Evolutionary conservation across 2,797 vertebrate genomes (phyloP).

Genomic region (Hydrophis major): DNA sequence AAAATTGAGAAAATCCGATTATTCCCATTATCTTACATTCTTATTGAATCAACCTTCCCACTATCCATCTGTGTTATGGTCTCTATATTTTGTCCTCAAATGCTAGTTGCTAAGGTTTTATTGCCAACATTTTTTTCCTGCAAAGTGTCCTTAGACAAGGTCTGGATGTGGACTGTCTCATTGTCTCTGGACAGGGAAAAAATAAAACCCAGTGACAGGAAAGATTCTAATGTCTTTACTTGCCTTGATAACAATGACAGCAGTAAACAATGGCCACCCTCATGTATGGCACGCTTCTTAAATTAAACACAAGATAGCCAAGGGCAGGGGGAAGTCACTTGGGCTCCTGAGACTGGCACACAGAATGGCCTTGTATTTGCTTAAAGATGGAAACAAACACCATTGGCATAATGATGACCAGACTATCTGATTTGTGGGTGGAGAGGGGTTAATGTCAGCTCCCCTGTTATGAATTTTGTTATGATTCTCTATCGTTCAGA

Average conservation of each 20-base stretch:
- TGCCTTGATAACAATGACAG: slow-evolving; percentile 68
- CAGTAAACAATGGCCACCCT: slow-evolving; percentile 66
- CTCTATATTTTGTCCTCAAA: not conserved
- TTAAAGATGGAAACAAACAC: slow-evolving; percentile 54
- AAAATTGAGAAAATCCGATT: not conserved
- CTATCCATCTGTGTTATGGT: not conserved
- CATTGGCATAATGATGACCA: slow-evolving; percentile 24
- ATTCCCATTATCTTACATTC: not conserved
- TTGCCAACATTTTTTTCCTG: slow-evolving; percentile 60
- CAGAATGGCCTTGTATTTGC: slow-evolving; percentile 45
- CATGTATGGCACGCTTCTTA: slow-evolving; percentile 63
- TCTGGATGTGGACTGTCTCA: slow-evolving; percentile 55
- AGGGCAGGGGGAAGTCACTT: slow-evolving; percentile 60
- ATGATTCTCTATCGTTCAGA: slow-evolving; percentile 20
- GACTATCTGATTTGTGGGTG: slow-evolving; percentile 7
- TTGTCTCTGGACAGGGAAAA: slow-evolving; percentile 59
- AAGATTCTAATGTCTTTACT: slow-evolving; percentile 66
- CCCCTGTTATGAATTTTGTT: slow-evolving; percentile 37
- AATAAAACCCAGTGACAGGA: slow-evolving; percentile 63
- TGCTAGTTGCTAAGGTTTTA: not conserved
- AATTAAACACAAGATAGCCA: slow-evolving; percentile 69
- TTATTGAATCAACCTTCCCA: not conserved
- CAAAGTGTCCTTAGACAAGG: slow-evolving; percentile 63
- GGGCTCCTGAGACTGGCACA: slow-evolving; percentile 47
- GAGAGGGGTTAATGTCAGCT: slow-evolving; percentile 35